A percentile compares a stretch with the other conserved stretches of the same genome.
phyloP scores from a whole-genome alignment of 1,140 invertebrate genomes.

The Solen grandis region DNA sequence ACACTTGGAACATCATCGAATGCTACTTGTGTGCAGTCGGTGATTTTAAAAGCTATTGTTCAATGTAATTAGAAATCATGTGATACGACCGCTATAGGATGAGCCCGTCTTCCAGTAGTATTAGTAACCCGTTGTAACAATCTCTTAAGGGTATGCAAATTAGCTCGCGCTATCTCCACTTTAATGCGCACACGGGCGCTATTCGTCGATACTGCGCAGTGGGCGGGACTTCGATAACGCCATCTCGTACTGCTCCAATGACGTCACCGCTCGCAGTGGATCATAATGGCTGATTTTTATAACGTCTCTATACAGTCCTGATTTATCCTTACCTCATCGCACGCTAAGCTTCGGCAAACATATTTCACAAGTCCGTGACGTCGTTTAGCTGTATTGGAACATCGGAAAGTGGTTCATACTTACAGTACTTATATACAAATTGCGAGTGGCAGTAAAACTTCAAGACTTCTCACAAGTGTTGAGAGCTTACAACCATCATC shows the following conservation, averaged over 20 bases:
- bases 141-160: not conserved
- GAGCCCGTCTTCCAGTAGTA: too few species aligned
- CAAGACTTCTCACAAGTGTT: too few species aligned
- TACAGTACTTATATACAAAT: too few species aligned
- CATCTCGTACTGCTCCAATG: constrained; percentile 1
- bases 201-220: not conserved
- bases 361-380: constrained; percentile 53
- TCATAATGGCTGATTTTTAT: constrained; percentile 56
- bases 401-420: too few species aligned
- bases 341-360: constrained; percentile 57
- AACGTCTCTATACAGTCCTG: constrained; percentile 50
- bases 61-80: constrained; percentile 34
- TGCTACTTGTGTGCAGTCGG: too few species aligned
- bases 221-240: constrained; percentile 36
- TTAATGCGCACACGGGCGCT: constrained; percentile 16
- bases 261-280: constrained; percentile 48
- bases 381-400: too few species aligned
- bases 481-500: too few species aligned
- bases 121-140: too few species aligned
- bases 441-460: too few species aligned
- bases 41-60: constrained; percentile 43
- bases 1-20: constrained; percentile 35
- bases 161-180: constrained; percentile 6
- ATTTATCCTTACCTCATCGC: constrained; percentile 50
- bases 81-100: constrained; percentile 27